Evolutionary conservation across 2,797 vertebrate species (phyloP).

Genomic region (Potorous gilbertii): DNA sequence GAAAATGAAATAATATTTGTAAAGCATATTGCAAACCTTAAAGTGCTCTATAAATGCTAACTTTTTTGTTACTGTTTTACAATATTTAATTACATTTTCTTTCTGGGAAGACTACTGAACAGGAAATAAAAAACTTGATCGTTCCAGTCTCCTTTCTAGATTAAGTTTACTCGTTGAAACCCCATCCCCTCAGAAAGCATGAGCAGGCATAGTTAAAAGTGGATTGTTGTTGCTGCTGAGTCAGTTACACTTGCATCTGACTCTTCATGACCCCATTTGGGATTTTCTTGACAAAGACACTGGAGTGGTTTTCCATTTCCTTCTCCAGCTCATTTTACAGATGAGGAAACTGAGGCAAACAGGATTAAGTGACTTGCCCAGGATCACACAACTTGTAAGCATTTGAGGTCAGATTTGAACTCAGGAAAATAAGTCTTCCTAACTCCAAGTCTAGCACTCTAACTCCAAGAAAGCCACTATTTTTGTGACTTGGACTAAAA

Average conservation of each 20-base stretch:
- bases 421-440: neutral
- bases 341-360: neutral
- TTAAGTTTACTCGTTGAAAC: neutral
- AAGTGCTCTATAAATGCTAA: neutral
- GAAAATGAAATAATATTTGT: neutral
- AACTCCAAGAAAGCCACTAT: neutral
- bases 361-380: neutral
- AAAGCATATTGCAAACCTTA: neutral
- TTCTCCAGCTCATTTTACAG: neutral
- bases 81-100: neutral
- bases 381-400: neutral
- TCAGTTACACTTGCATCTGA: neutral
- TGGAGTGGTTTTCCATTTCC: neutral
- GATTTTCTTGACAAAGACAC: neutral
- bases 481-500: neutral
- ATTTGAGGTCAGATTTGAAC: neutral
- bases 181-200: neutral
- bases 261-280: neutral
- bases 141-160: neutral
- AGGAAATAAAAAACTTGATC: neutral
- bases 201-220: neutral
- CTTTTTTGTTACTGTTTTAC: neutral
- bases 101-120: neutral
- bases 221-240: neutral
- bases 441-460: neutral